These are phyloP conservation scores for Nemurella pictetii DNA, from an alignment of 2,888 invertebrate genomes.

Conservation along the genomic window DNA sequence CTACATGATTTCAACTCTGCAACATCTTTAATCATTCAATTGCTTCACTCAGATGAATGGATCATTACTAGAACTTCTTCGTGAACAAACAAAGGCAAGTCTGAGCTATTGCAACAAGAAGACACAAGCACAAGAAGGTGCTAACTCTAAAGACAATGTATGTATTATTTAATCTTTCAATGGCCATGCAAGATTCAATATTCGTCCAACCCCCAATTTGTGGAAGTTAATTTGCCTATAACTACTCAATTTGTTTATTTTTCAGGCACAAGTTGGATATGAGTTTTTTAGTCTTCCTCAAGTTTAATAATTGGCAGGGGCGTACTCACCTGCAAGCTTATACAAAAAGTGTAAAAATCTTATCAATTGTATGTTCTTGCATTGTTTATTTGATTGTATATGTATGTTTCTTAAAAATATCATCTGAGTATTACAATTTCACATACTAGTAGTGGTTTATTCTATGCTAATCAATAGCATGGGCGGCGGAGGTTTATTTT, in stretches of 20 bases:
- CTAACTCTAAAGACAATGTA: slow-evolving; percentile 14
- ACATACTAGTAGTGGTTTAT: neutral
- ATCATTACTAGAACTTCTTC: slow-evolving; percentile 15
- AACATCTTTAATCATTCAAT: too few relatives aligned
- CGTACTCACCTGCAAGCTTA: neutral
- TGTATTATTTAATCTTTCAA: neutral
- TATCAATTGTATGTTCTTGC: neutral
- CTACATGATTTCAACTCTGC: too few relatives aligned
- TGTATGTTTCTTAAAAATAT: neutral
- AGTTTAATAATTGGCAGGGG: slow-evolving; percentile 26
- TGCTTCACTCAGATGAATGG: slow-evolving; percentile 11
- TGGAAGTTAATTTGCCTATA: neutral
- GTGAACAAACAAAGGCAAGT: slow-evolving; percentile 24
- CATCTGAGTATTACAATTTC: neutral
- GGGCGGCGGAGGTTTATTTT: neutral
- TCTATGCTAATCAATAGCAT: neutral
- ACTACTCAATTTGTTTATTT: slow-evolving; percentile 10
- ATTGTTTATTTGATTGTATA: neutral
- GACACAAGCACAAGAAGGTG: slow-evolving; percentile 17
- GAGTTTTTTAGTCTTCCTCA: slow-evolving; percentile 38
- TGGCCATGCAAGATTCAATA: too few relatives aligned
- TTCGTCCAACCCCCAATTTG: neutral
- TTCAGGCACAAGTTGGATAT: slow-evolving; percentile 36
- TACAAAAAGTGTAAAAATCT: neutral
- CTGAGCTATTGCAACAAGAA: neutral